These are phyloP conservation scores for Pelodytes ibericus DNA, from an alignment of 2,797 vertebrate species.

Conservation along the genomic window DNA sequence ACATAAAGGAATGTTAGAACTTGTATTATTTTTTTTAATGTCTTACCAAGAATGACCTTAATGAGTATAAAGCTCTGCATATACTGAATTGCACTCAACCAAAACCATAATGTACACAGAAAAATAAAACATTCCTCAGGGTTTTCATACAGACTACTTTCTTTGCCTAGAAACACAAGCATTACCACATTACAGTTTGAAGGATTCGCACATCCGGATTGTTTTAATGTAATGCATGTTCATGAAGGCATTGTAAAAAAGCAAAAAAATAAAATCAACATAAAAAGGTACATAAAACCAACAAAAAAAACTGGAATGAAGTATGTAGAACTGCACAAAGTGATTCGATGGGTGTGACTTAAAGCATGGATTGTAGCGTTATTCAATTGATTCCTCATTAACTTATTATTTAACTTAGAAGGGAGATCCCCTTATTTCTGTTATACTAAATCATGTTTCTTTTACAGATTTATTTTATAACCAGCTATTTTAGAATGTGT, in stretches of 20 bases:
- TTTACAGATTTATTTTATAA: slow-evolving; percentile 71
- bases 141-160: slow-evolving; percentile 67
- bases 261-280: slow-evolving; percentile 48
- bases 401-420: slow-evolving; percentile 61
- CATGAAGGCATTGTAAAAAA: slow-evolving; percentile 57
- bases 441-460: slow-evolving; percentile 55
- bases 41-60: slow-evolving; percentile 78
- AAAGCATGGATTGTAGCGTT: slow-evolving; percentile 60
- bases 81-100: slow-evolving; percentile 72
- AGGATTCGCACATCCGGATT: slow-evolving; percentile 55
- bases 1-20: slow-evolving; percentile 67
- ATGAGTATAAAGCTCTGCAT: slow-evolving; percentile 67
- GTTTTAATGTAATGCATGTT: slow-evolving; percentile 57
- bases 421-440: slow-evolving; percentile 60
- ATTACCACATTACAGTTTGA: slow-evolving; percentile 50
- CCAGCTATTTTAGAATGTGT: slow-evolving; percentile 64
- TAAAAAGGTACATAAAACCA: background rate
- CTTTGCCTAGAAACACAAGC: slow-evolving; percentile 61
- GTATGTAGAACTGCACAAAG: slow-evolving; percentile 53
- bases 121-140: slow-evolving; percentile 75
- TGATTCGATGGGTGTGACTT: slow-evolving; percentile 58
- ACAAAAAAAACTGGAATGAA: slow-evolving; percentile 55
- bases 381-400: slow-evolving; percentile 61
- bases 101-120: slow-evolving; percentile 67
- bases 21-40: slow-evolving; percentile 75